Evolutionary conservation across 2,797 vertebrate species (phyloP).

Genomic region (Gallirallus australis): DNA sequence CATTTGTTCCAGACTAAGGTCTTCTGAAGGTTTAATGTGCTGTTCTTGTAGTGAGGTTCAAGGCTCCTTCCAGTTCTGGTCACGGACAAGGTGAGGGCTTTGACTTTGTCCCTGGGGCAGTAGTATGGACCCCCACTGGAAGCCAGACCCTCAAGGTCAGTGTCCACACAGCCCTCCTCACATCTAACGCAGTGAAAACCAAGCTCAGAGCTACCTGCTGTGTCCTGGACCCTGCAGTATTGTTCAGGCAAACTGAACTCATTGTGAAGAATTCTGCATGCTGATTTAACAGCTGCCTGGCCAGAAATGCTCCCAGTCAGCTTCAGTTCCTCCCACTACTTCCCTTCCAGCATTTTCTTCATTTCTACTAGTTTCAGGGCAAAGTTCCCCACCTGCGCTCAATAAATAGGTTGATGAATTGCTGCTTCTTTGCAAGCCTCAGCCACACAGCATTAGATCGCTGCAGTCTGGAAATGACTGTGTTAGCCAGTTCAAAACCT

Average conservation of each 20-base stretch:
- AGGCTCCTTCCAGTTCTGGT: not conserved
- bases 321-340: slow-evolving; percentile 17
- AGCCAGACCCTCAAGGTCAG: not conserved
- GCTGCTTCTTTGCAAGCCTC: not conserved
- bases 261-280: not conserved
- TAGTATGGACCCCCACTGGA: not conserved
- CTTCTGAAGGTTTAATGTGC: not conserved
- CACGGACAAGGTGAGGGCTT: not conserved
- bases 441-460: not conserved
- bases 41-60: not conserved
- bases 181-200: not conserved
- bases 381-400: not conserved
- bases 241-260: not conserved
- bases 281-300: not conserved
- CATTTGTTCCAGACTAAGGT: not conserved
- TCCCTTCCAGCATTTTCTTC: not conserved
- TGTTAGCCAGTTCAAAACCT: not conserved
- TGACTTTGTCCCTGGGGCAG: not conserved
- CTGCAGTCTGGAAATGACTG: not conserved
- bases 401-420: not conserved
- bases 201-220: not conserved
- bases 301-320: not conserved
- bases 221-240: not conserved
- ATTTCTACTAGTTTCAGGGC: not conserved
- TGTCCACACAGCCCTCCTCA: not conserved